Conservation (phyloP, 1,140 invertebrate genomes). For the Carcinoscorpius rotundicauda region DNA sequence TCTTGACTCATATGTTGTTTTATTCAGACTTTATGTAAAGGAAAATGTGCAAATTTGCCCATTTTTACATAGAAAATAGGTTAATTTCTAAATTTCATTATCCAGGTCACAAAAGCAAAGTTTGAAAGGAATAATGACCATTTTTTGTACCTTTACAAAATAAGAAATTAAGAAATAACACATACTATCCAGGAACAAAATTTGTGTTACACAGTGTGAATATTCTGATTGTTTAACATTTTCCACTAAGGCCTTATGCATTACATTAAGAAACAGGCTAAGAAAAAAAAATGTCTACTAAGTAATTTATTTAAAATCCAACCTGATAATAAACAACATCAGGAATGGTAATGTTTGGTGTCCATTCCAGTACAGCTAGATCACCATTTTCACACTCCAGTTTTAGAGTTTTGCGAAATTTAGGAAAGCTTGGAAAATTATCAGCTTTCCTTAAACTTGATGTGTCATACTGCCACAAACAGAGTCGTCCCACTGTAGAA, state of each 20-base stretch:
- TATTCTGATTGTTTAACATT: constrained; percentile 18
- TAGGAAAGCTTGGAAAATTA: constrained; percentile 60
- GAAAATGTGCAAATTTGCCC: no score
- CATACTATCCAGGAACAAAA: constrained; percentile 3
- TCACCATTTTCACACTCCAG: constrained; percentile 51
- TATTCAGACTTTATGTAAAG: no score
- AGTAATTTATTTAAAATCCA: constrained; percentile 21
- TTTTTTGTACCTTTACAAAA: no score
- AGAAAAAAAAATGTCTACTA: no score
- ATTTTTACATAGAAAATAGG: no score
- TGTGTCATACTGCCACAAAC: constrained; percentile 49
- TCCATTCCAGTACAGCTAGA: constrained; percentile 50
- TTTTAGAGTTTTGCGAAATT: constrained; percentile 61
- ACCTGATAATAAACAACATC: constrained; percentile 90
- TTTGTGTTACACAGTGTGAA: constrained; percentile 10
- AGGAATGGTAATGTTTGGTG: constrained; percentile 80
- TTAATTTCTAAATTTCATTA: no score
- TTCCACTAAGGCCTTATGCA: not conserved
- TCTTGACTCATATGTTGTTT: no score
- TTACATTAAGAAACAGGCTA: not conserved
- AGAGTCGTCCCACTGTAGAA: constrained; percentile 55
- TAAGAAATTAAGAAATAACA: not conserved
- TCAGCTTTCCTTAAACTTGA: constrained; percentile 64
- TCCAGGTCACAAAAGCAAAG: no score
- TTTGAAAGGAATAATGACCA: no score